These are phyloP conservation scores for Coendou prehensilis DNA, from an alignment of 2,797 vertebrate genomes.

Conservation along the genomic window DNA sequence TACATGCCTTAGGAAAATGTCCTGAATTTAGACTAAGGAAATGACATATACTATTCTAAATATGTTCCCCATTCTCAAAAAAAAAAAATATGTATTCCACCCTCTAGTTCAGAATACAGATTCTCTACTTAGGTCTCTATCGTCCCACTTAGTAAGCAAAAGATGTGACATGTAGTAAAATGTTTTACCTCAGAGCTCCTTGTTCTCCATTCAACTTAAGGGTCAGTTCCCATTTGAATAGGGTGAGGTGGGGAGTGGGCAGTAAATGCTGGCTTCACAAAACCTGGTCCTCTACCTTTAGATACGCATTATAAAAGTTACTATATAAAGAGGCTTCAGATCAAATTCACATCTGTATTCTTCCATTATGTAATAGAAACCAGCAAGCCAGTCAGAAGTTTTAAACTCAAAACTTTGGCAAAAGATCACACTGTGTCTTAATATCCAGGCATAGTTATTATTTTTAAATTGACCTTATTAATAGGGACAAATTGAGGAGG, in stretches of 20 bases:
- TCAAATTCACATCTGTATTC: constrained; percentile 82
- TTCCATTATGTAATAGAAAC: constrained; percentile 47
- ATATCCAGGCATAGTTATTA: constrained; percentile 22
- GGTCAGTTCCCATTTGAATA: constrained; percentile 82
- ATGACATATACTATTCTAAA: constrained; percentile 27
- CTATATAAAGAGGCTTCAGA: constrained; percentile 80
- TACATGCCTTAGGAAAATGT: background rate
- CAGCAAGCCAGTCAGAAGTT: constrained; percentile 70
- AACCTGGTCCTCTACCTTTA: constrained; percentile 81
- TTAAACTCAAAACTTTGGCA: constrained; percentile 57
- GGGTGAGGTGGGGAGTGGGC: constrained; percentile 66
- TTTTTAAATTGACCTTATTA: constrained; percentile 54
- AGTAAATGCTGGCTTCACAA: constrained; percentile 83
- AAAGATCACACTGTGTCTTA: constrained; percentile 61
- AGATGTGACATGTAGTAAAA: constrained; percentile 68
- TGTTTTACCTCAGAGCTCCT: constrained; percentile 73
- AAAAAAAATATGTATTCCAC: constrained; percentile 26
- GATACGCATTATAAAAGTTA: constrained; percentile 82
- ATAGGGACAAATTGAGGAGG: constrained; percentile 44
- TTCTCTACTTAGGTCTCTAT: background rate
- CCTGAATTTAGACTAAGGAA: constrained; percentile 45
- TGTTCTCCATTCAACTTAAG: constrained; percentile 82
- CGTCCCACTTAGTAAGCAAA: constrained; percentile 61
- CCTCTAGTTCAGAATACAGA: constrained; percentile 51
- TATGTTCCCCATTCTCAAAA: constrained; percentile 20